These are phyloP conservation scores for Urocynchramus pylzowi DNA, from an alignment of 2,113 vertebrate genomes.

Conservation along the genomic window DNA sequence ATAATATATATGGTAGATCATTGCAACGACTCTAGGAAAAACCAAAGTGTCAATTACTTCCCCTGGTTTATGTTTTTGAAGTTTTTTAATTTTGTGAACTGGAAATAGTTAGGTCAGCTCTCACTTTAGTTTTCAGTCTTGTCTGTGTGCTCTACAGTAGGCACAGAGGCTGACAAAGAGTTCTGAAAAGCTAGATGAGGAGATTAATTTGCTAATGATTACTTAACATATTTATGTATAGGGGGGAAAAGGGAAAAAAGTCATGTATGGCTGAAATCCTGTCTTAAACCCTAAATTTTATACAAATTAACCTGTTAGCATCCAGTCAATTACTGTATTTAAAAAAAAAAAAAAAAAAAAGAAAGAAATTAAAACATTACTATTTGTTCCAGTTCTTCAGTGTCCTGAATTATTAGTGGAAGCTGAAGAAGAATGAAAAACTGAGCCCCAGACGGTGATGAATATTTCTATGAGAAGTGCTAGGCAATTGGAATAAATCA, in stretches of 20 bases:
- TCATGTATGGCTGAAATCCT: background rate
- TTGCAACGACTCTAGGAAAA: background rate
- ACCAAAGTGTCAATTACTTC: background rate
- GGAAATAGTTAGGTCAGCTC: background rate
- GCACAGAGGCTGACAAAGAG: background rate
- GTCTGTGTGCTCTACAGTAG: background rate
- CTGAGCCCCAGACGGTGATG: background rate
- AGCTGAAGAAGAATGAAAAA: background rate
- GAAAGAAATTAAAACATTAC: background rate
- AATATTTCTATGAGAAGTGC: constrained; percentile 27
- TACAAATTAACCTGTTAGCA: background rate
- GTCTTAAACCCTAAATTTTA: background rate
- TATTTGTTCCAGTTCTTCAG: background rate
- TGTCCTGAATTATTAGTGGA: background rate
- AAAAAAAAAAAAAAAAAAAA: background rate
- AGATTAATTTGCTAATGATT: background rate
- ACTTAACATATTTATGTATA: background rate
- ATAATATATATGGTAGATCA: background rate
- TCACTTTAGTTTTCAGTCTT: background rate
- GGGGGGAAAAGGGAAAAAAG: background rate
- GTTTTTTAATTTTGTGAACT: background rate
- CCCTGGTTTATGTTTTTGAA: background rate
- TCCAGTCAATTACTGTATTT: background rate
- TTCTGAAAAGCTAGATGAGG: background rate
- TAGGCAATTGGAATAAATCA: constrained; percentile 37